A percentile compares a stretch with the other conserved stretches of the same genome.
These are phyloP conservation scores for Hemicrepidius hirtus DNA, from an alignment of 2,888 invertebrate genomes.

Conservation along the genomic window DNA sequence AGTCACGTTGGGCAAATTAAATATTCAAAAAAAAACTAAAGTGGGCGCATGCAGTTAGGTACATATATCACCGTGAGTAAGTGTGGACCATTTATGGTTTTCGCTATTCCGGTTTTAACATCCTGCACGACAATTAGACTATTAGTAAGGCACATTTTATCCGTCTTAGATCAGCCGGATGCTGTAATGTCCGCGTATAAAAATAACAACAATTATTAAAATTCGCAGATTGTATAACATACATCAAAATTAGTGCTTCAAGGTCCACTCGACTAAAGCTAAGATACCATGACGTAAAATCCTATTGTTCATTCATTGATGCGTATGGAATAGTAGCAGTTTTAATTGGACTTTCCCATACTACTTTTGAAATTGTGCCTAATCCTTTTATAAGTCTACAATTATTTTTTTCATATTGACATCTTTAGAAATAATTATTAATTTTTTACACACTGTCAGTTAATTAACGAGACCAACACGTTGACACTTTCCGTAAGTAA, in stretches of 20 bases:
- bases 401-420: no score
- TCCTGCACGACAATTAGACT: conserved; percentile 7
- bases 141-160: conserved; percentile 18
- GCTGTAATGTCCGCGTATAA: conserved; percentile 1
- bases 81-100: background rate
- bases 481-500: no score
- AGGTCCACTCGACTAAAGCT: conserved; percentile 4
- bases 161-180: conserved; percentile 28
- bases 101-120: conserved; percentile 14
- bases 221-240: conserved; percentile 11
- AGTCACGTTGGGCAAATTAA: background rate
- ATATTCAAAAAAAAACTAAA: no score
- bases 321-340: no score
- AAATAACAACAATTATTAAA: conserved; percentile 23
- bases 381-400: no score
- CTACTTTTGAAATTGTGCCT: no score
- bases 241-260: background rate
- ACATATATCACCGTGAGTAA: conserved; percentile 5
- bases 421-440: no score
- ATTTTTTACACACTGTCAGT: no score
- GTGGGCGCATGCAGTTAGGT: background rate
- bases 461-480: no score
- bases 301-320: background rate
- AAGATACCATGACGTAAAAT: background rate
- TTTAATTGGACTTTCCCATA: no score